phyloP scores from a whole-genome alignment of 2,888 invertebrate species.

The Drosophila emarginata region DNA sequence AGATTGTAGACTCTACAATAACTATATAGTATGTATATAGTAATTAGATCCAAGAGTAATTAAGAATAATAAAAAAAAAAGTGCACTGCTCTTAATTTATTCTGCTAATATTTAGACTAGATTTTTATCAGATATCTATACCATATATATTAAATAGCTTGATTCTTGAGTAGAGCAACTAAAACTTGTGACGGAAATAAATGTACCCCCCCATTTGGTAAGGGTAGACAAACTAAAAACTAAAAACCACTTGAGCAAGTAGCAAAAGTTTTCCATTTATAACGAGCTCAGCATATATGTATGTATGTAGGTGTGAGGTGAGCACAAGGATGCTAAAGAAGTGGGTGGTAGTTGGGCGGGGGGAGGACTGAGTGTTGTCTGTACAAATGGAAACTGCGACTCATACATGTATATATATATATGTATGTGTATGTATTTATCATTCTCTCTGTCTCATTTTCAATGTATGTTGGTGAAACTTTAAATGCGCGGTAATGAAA shows the following conservation, averaged over 20 bases:
- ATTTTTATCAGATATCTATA: too few relatives aligned
- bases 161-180: too few relatives aligned
- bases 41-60: too few relatives aligned
- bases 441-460: slow-evolving; percentile 52
- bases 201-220: background rate
- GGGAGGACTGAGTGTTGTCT: slow-evolving; percentile 38
- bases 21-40: too few relatives aligned
- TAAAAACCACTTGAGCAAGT: slow-evolving; percentile 75
- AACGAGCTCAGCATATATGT: slow-evolving; percentile 63
- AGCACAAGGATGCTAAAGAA: background rate
- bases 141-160: background rate
- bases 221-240: slow-evolving; percentile 11
- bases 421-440: background rate
- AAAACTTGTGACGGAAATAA: background rate
- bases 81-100: too few relatives aligned
- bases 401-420: slow-evolving; percentile 21
- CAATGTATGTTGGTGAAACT: slow-evolving; percentile 66
- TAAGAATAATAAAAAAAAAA: too few relatives aligned
- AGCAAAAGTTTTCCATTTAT: slow-evolving; percentile 76
- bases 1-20: background rate
- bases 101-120: too few relatives aligned
- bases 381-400: slow-evolving; percentile 35
- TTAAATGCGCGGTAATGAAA: slow-evolving; percentile 78
- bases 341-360: too few relatives aligned
- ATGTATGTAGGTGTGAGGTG: slow-evolving; percentile 17